Base-by-base conservation (phyloP, 2,888 invertebrate genomes). In the Standfussiana lucernea region DNA sequence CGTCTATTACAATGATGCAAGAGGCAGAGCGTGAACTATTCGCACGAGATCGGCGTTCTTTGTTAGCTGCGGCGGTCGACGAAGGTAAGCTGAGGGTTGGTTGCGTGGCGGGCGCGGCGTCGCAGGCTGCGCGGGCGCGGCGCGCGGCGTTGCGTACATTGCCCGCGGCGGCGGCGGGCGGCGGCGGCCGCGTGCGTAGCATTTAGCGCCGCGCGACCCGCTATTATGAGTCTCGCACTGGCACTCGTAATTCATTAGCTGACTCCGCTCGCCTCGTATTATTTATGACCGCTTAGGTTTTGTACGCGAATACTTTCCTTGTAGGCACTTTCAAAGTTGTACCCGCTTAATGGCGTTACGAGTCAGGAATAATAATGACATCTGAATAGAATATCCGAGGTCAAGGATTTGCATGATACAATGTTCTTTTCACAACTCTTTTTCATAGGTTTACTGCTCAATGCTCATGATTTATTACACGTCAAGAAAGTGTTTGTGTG, bases 221-320 rank as follows among this genome's bases (percentile, higher is more conserved):
- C 93, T 93, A 94, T 94, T 95, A 94, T 93, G 90, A 91, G 89
- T 78, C 92, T 92, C 89, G 91, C 92, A 89, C 90, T 92, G 89
- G 91, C 91, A 89, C 90, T 92, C 91, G 93, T 96, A 96, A 96
- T 95, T 96, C 96, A 96, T 96, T 96, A 95, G 94, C 89, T 89
- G 93, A 93, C 94, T 94, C 91, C 90, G 92, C 92, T 93, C 93
- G 93, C 93, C 83, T 92, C 91, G 85, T 90, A 93, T 95, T 95
- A 96, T 96, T 96, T 96, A 96, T 94, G 93, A 91, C 91, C 89
- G 92, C 93, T 94, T 92, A 93, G 89, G 92, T 94, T 94, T 94
- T 94, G 93, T 94, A 91, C 91, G 90, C 90, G 92, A 92, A 93
- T 92, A 93, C 93, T 93, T 91, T 92, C 90, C 91, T 93, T 90